Base-by-base conservation (phyloP, 2,888 invertebrate genomes). In the Pristionchus maxplancki region DNA sequence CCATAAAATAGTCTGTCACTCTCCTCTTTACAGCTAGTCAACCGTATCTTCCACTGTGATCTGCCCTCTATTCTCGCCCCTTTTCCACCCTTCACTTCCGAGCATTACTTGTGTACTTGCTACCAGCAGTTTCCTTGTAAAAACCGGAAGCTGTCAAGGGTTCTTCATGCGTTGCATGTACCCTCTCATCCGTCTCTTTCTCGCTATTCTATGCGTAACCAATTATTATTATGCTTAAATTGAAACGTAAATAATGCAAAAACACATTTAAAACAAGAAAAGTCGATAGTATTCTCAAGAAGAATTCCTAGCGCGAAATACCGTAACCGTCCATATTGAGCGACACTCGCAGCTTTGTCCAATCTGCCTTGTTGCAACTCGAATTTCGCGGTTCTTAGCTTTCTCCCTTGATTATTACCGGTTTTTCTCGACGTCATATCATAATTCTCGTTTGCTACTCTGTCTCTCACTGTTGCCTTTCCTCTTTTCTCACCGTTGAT, bases 391-490 rank as follows among this genome's bases (percentile, higher is more conserved):
- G 74, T 40, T 74, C 74, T 37, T 40, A n/a, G 74, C 74, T 74
- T 74, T 48, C n/a, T n/a, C 50, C 37, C 81, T 50, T 81, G 48
- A 81, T 81, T 28, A 81, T 81, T 81, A 81, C 81, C 81, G 81
- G 81, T 81, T 81, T 28, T 78, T 81, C 81, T 50, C 48, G 31
- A 50, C 81, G 74, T 81, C 48, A 81, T 50, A 50, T 81, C 81
- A 81, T 81, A 81, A 50, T 81, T 81, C 81, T 81, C 81, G 74
- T 74, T 74, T 74, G 74, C 37, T 40, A 50, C 48, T 81, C 81
- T n/a, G 28, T 40, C 50, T 81, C n/a, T 81, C 81, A 31, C 81
- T 81, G 48, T 48, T 50, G 48, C 81, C 28, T 81, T 50, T 81
- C 48, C n/a, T n/a, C 11, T 6, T 28, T 81, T 64, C 28, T 17